Conservation (phyloP, 1,140 invertebrate species). For the Capitella teleta region DNA sequence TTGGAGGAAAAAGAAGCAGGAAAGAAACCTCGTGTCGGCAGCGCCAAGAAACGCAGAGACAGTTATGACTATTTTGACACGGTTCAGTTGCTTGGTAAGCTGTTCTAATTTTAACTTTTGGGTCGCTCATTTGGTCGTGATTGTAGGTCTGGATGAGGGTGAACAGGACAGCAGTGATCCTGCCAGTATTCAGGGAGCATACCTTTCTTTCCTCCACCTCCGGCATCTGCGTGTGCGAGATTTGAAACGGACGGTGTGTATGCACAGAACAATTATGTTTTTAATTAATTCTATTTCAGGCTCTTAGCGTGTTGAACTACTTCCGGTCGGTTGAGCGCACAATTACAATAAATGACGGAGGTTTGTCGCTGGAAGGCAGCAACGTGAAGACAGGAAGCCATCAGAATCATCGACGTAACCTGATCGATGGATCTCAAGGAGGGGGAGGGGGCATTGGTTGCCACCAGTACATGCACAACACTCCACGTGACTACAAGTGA, state of each 20-base stretch:
- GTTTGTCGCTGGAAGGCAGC: conserved; percentile 29
- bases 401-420: conserved; percentile 25
- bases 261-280: not conserved
- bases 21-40: no score
- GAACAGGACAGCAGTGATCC: conserved; percentile 28
- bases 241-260: conserved; percentile 22
- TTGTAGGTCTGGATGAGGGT: conserved; percentile 40
- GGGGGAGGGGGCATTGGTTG: conserved; percentile 23
- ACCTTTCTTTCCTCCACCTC: conserved; percentile 35
- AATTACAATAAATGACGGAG: conserved; percentile 39
- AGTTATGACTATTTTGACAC: conserved; percentile 38
- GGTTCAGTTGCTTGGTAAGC: conserved; percentile 34
- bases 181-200: conserved; percentile 31
- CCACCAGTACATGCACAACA: conserved; percentile 39
- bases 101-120: not conserved
- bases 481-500: conserved; percentile 39
- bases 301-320: conserved; percentile 39
- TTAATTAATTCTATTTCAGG: conserved; percentile 8
- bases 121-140: not conserved
- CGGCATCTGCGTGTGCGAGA: conserved; percentile 37
- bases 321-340: conserved; percentile 42
- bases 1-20: conserved; percentile 30
- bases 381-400: conserved; percentile 17
- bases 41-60: conserved; percentile 24
- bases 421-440: conserved; percentile 1